These are phyloP conservation scores for Percina caprodes DNA, from an alignment of 2,113 vertebrate genomes.

Conservation along the genomic window DNA sequence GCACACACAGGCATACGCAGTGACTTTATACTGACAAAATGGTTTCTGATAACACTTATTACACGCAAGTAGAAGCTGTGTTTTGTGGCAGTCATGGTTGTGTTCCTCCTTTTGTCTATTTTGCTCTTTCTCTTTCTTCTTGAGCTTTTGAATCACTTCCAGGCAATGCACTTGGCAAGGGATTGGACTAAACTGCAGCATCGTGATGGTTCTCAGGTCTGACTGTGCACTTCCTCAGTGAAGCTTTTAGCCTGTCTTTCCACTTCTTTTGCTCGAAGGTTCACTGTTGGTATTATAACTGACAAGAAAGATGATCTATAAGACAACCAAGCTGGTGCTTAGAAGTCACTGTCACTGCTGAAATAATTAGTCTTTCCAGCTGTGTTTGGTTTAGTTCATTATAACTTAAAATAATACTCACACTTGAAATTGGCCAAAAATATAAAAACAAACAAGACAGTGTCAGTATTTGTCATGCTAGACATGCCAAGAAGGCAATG, in stretches of 20 bases:
- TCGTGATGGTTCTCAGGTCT: constrained; percentile 29
- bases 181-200: constrained; percentile 30
- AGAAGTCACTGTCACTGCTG: background rate
- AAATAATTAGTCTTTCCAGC: background rate
- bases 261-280: background rate
- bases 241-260: constrained; percentile 13
- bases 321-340: background rate
- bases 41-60: constrained; percentile 26
- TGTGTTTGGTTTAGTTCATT: background rate
- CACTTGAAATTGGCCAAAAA: too few relatives aligned
- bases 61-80: background rate
- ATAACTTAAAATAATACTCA: too few relatives aligned
- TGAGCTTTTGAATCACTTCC: constrained; percentile 25
- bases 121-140: background rate
- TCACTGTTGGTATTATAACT: background rate
- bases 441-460: too few relatives aligned
- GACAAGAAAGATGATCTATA: background rate
- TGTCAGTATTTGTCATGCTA: background rate
- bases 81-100: background rate
- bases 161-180: constrained; percentile 15
- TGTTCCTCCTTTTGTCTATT: constrained; percentile 17
- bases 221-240: constrained; percentile 30
- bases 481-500: background rate
- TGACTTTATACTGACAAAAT: constrained; percentile 21
- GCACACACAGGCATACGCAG: constrained; percentile 27